A percentile compares a stretch with the other conserved stretches of the same genome.
Conservation (phyloP, 1,140 invertebrate species). For the Physella acuta region DNA sequence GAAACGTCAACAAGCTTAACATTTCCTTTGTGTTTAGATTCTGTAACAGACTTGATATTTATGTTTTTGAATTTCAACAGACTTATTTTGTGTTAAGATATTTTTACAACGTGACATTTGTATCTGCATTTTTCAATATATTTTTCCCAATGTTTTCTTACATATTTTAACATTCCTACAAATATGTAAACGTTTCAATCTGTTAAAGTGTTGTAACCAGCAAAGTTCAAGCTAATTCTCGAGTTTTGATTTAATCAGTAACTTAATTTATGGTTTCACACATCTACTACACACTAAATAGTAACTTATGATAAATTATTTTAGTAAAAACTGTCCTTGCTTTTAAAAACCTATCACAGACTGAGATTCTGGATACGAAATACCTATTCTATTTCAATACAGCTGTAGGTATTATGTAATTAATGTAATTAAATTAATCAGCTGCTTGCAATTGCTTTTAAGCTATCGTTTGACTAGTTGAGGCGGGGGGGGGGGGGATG, state of each 20-base stretch:
- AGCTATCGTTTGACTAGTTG: background rate
- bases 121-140: background rate
- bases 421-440: background rate
- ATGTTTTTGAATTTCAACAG: background rate
- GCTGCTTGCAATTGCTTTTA: background rate
- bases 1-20: slow-evolving; percentile 11
- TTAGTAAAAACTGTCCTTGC: too few relatives aligned
- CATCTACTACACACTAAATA: too few relatives aligned
- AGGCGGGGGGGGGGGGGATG: too few relatives aligned
- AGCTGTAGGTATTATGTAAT: background rate
- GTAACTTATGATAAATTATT: too few relatives aligned
- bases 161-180: too few relatives aligned
- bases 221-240: too few relatives aligned
- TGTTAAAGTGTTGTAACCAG: too few relatives aligned
- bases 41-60: background rate
- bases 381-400: background rate
- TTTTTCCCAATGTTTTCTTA: background rate
- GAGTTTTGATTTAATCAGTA: too few relatives aligned
- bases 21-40: background rate
- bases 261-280: too few relatives aligned
- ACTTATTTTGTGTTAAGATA: background rate
- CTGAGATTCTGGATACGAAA: background rate
- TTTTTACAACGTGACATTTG: background rate
- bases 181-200: too few relatives aligned
- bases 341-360: too few relatives aligned